Base-by-base conservation (phyloP, 2,113 vertebrate species). In the Tragelaphus strepsiceros region DNA sequence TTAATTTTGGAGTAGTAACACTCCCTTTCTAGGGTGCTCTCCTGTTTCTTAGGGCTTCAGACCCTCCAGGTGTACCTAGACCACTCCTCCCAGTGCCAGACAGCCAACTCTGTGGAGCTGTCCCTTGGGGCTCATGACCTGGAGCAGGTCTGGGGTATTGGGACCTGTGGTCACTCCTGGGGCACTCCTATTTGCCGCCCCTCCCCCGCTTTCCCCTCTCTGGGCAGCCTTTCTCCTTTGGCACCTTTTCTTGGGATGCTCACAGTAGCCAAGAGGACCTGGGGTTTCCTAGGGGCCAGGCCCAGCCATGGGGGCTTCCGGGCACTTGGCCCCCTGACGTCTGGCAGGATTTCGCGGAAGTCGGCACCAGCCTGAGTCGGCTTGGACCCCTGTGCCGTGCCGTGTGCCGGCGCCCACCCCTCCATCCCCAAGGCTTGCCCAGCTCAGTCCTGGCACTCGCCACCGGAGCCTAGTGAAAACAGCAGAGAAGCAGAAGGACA, bases 331-430 rank as follows among this genome's bases (percentile, higher is more conserved):
- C 32, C 81, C 14, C 6, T 17, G 81, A 54, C 1, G 3, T 15
- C 22, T 24, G 0, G 14, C 24, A 5, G 30, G 9, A 2, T 59
- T 6, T 51, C 0, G 5, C 26, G 71, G 62, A 88, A 9, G 6
- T 3, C 30, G 58, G 59, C 28, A 5, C 6, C 30, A 0, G 39
- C 26, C 59, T 10, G 83, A 39, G 58, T 28, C 62, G 14, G 19
- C 61, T 21, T 0, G 3, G 39, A 61, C 26, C 84, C 51, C 21
- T 32, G 1, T 21, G 0, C n/a, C 3, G 39, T 83, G 30, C 7
- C 1, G 2, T 7, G 84, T 1, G 19, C 24, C 0, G 8, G 15
- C 17, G 2, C n/a, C 11, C 46, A 2, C 16, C 28, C 22, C 21
- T 11, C 12, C 16, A 2, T 11, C 35, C 6, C 11, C 15, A 0